Percentiles rank a stretch among this genome's conserved stretches.
Conservation (phyloP, 2,113 vertebrate species). For the Edolisoma coerulescens region DNA sequence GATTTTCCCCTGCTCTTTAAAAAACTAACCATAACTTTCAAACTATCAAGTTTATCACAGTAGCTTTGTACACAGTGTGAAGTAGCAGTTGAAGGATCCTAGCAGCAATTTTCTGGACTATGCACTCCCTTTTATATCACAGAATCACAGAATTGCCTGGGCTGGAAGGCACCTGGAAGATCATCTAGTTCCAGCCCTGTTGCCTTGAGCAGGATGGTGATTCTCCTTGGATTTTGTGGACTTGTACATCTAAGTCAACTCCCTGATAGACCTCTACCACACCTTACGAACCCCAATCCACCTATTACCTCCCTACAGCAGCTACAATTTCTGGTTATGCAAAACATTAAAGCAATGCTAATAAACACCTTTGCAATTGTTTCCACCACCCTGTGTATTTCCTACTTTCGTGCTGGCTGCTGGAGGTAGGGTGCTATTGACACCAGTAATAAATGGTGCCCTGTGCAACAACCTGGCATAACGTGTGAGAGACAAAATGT, state of each 20-base stretch:
- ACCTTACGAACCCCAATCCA: neutral
- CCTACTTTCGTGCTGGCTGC: neutral
- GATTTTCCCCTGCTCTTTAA: neutral
- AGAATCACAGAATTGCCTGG: neutral
- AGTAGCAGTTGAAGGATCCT: neutral
- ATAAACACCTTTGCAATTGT: neutral
- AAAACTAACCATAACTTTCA: neutral
- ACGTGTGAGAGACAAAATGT: neutral
- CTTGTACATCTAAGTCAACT: neutral
- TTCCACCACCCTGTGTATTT: neutral
- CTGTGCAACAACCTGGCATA: neutral
- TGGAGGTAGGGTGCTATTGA: accelerated
- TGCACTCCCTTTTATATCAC: neutral
- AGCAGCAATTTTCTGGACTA: neutral
- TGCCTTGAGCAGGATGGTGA: neutral
- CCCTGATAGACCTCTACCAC: neutral
- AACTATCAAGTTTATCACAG: neutral
- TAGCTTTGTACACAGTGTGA: neutral
- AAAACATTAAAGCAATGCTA: neutral
- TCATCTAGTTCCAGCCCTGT: neutral
- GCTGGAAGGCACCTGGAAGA: neutral
- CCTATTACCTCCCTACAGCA: neutral
- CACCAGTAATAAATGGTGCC: neutral
- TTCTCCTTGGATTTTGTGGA: neutral
- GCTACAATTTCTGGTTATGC: neutral